Evolutionary conservation across 2,797 vertebrate species (phyloP), one percentile per base, ranked within the genome.

Genomic region (Siniperca obscura): DNA sequence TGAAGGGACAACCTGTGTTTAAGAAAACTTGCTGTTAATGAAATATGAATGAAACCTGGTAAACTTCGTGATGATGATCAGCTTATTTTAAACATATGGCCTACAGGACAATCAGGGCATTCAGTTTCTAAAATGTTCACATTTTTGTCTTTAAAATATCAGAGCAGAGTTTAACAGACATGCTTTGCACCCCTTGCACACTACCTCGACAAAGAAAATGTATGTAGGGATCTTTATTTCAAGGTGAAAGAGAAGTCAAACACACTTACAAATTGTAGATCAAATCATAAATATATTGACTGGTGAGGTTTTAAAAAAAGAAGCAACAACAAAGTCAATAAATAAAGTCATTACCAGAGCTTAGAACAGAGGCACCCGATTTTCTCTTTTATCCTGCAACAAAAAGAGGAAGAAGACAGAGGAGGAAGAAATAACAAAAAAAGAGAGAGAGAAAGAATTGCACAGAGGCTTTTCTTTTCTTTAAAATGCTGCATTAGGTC

Each of bases 401-500:
- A 97, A 97, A 96, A 95, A 96, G 85, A 86, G 91, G 80, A 87
- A 88, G 91, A 92, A 93, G 94, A 93, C 95, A 96, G 91, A 91
- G 87, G 92, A 94, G 90, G 91, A 89, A 94, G 90, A 91, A 95
- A 96, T 96, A 91, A 97, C 96, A 97, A 97, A 95, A 96, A 95
- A 90, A 86, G 46, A 83, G 77, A 95, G 80, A 92, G 86, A 95
- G 94, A 95, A 94, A 95, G 94, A 96, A 96, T 96, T 96, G 97
- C 97, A 97, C 96, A 95, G 86, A 96, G 87, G 95, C 95, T 96
- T 97, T 96, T 96, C 95, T 96, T 96, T 97, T 97, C 96, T 97
- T 97, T 96, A 97, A 97, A 97, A 98, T 97, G 96, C 96, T 96
- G 95, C 97, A 96, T 96, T 93, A 94, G 96, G 96, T 96, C 93